Base-by-base conservation (phyloP, 1,140 invertebrate genomes). In the Varroa destructor region DNA sequence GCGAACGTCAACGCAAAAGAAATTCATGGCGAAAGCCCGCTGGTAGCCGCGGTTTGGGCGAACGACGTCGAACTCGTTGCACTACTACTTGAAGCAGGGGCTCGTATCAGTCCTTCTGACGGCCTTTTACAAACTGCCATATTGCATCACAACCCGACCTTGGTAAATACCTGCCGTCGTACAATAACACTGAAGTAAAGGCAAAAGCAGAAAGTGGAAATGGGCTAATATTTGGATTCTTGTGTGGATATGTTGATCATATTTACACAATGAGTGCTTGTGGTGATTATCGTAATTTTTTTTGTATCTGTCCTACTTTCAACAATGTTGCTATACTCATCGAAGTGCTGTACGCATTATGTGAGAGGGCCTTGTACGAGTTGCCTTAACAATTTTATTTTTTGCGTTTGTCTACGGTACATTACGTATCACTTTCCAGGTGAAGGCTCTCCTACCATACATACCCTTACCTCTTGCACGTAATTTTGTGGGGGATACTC, bases 1-100 rank as follows among this genome's bases (percentile, higher is more conserved):
- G 61, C 61, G 61, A 67, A 67, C 46, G 61, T 67, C 12, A 67
- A 67, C 46, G 61, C 61, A 46, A 67, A 46, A 40, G 61, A 67
- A 40, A 67, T 67, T 40, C 61, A 67, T 37, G 61, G 61, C 40
- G 61, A 67, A 37, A 67, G 61, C 40, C 61, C 61, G 10, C 40
- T 67, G 40, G 61, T 67, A 1, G 61, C 61, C 40, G 40, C 61
- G 8, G 61, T 67, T 12, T 67, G 61, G 61, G 61, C 61, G 8
- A 67, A 67, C 61, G 61, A 67, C 46, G 61, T 46, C 40, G 61
- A 67, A 8, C 40, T 67, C 8, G 61, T 67, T 12, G 61, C 40
- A 43, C 37, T 67, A 5, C 36, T 67, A 46, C 61, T 67, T 25
- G 40, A 40, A 37, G 40, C 61, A 1, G 61, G 61, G 40, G 61